These are phyloP conservation scores for Asobara japonica DNA, from an alignment of 1,140 invertebrate genomes.

Conservation along the genomic window DNA sequence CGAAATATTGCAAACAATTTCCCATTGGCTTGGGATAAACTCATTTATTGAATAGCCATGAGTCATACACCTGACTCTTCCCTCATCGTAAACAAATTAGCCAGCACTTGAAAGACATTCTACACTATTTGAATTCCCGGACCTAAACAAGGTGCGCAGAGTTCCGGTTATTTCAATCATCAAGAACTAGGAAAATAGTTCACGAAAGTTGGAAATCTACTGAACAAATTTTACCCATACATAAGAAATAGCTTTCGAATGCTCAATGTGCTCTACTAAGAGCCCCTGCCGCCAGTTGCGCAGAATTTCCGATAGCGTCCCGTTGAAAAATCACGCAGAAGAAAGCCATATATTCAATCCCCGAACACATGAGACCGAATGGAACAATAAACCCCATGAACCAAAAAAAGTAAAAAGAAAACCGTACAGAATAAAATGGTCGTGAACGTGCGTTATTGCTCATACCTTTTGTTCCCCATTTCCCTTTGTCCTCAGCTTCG, in stretches of 20 bases:
- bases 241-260: neutral
- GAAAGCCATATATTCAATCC: neutral
- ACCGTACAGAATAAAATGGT: constrained; percentile 12
- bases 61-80: too few relatives aligned
- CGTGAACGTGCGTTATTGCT: constrained; percentile 20
- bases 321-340: neutral
- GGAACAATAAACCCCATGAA: neutral
- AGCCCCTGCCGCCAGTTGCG: too few relatives aligned
- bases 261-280: neutral
- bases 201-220: neutral
- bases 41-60: too few relatives aligned
- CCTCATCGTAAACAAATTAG: too few relatives aligned
- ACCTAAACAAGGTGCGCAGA: neutral
- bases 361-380: neutral
- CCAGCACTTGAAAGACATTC: too few relatives aligned
- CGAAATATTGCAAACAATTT: too few relatives aligned
- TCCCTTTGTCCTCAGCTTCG: constrained; percentile 11
- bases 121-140: neutral
- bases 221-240: neutral
- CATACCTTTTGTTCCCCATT: constrained; percentile 17
- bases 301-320: neutral
- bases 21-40: too few relatives aligned
- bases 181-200: neutral
- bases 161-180: neutral
- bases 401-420: too few relatives aligned